These are phyloP conservation scores for Gymnocheta viridis DNA, from an alignment of 2,888 invertebrate species.

Conservation along the genomic window DNA sequence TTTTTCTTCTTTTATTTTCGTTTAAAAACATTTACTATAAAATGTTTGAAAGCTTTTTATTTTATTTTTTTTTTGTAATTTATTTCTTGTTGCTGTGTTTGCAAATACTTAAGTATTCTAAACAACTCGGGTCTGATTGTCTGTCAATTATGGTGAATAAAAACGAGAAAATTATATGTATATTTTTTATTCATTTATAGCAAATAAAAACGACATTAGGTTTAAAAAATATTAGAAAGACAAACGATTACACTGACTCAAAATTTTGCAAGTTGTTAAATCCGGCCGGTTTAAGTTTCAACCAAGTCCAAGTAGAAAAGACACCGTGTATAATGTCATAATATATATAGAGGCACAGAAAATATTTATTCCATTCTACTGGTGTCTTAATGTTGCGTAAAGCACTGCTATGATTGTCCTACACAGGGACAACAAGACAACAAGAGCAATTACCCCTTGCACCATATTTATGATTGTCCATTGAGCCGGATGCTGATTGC, in stretches of 20 bases:
- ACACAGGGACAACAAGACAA: too few species aligned
- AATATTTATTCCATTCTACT: too few species aligned
- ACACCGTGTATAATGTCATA: too few species aligned
- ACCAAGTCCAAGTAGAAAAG: too few species aligned
- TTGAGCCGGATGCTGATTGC: too few species aligned
- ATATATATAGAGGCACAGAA: too few species aligned
- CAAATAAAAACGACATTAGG: neutral
- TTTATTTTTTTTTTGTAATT: neutral
- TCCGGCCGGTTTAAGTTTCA: too few species aligned
- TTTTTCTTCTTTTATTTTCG: conserved; percentile 11
- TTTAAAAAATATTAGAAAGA: neutral
- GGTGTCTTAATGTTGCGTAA: too few species aligned
- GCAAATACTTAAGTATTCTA: conserved; percentile 59
- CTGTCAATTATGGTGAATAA: conserved; percentile 61
- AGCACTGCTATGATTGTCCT: too few species aligned
- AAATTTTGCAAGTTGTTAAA: too few species aligned
- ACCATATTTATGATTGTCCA: too few species aligned
- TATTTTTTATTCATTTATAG: neutral
- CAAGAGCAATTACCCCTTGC: too few species aligned
- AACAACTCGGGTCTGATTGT: conserved; percentile 45
- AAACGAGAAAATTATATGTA: conserved; percentile 30
- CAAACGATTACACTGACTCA: neutral
- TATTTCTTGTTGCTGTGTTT: conserved; percentile 9
- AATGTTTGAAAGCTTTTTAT: conserved; percentile 2
- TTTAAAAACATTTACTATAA: conserved; percentile 15